Evolutionary conservation across 2,888 invertebrate genomes (phyloP).

Genomic region (Metopia argyrocephala): DNA sequence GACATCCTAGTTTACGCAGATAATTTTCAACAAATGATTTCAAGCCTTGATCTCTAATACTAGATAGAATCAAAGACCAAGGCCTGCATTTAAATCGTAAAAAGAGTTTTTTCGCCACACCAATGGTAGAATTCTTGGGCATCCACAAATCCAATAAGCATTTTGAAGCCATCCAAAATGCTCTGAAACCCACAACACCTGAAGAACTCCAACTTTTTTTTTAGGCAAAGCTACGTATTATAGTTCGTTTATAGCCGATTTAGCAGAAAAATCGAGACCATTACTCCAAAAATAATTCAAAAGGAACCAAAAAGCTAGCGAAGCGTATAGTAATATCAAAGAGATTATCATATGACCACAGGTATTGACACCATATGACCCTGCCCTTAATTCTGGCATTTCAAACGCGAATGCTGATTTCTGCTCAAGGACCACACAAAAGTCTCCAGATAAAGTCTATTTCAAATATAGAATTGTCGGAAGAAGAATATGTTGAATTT

Average conservation of each 20-base stretch:
- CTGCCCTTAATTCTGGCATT: slow-evolving; percentile 21
- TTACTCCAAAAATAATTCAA: not conserved
- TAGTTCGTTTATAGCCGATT: slow-evolving; percentile 18
- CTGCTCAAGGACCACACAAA: slow-evolving; percentile 28
- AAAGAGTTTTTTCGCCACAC: slow-evolving; percentile 12
- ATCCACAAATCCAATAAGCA: slow-evolving; percentile 25
- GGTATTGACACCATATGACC: slow-evolving; percentile 33
- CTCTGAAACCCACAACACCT: slow-evolving; percentile 9
- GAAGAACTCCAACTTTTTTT: slow-evolving; percentile 22
- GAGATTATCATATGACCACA: slow-evolving; percentile 22
- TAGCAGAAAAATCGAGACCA: slow-evolving; percentile 23
- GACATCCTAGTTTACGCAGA: slow-evolving; percentile 30
- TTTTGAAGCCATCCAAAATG: slow-evolving; percentile 4
- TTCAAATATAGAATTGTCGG: slow-evolving; percentile 7
- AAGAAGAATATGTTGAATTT: slow-evolving; percentile 46
- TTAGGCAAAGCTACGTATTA: slow-evolving; percentile 30
- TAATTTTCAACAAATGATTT: not conserved
- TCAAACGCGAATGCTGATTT: slow-evolving; percentile 52
- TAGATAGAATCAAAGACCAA: not conserved
- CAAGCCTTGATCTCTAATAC: not conserved
- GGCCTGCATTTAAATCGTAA: slow-evolving; percentile 9
- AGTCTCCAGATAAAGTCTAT: not conserved
- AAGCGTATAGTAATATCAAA: slow-evolving; percentile 24
- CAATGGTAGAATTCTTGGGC: slow-evolving; percentile 5
- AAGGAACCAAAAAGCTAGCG: slow-evolving; percentile 19